Evolutionary conservation across 1,140 invertebrate genomes (phyloP).

Genomic region (Drosophila teissieri): DNA sequence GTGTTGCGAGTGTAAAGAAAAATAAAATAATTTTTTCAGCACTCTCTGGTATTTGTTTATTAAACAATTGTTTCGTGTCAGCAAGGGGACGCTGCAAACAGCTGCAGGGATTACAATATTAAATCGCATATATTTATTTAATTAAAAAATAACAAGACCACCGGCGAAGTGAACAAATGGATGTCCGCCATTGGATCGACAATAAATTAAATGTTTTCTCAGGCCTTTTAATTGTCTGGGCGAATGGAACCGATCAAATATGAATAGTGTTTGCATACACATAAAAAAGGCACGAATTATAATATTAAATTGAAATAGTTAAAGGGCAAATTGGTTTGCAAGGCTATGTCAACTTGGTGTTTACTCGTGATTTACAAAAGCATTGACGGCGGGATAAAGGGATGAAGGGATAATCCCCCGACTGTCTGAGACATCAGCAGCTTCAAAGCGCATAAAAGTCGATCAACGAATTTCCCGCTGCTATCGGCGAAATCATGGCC

Average conservation of each 20-base stretch:
- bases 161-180: slow-evolving; percentile 28
- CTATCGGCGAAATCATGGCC: slow-evolving; percentile 28
- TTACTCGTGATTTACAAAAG: slow-evolving; percentile 14
- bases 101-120: slow-evolving; percentile 44
- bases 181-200: slow-evolving; percentile 18
- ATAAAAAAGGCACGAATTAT: slow-evolving; percentile 15
- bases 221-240: slow-evolving; percentile 29
- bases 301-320: slow-evolving; percentile 16
- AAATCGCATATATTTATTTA: slow-evolving; percentile 25
- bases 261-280: slow-evolving; percentile 2
- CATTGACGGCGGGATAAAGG: background rate
- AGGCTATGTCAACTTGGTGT: slow-evolving; percentile 7
- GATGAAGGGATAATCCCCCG: slow-evolving; percentile 13
- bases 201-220: slow-evolving; percentile 45
- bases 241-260: slow-evolving; percentile 21
- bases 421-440: slow-evolving; percentile 17
- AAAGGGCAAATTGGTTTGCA: background rate
- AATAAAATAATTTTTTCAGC: slow-evolving; percentile 15
- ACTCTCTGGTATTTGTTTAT: slow-evolving; percentile 39
- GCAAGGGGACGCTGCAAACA: slow-evolving; percentile 18
- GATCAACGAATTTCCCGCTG: slow-evolving; percentile 31
- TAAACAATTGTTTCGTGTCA: slow-evolving; percentile 30
- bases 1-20: slow-evolving; percentile 3
- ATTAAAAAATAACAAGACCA: slow-evolving; percentile 18
- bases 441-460: slow-evolving; percentile 36